Evolutionary conservation across 2,113 vertebrate genomes (phyloP), one percentile per base, ranked within the genome.

Genomic region (Nothobranchius furzeri): DNA sequence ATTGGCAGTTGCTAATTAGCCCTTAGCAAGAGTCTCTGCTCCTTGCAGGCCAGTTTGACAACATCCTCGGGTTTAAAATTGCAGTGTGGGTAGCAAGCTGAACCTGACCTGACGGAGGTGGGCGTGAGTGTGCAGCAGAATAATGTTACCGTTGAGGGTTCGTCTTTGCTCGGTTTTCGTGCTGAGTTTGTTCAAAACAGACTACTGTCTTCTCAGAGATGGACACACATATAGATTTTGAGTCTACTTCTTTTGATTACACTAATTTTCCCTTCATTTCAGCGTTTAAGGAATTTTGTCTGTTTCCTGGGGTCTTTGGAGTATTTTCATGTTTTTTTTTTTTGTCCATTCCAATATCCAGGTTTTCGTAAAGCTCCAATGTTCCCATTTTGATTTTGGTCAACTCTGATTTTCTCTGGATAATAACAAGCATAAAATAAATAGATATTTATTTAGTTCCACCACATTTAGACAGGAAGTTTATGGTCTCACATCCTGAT

Each of bases 71-170:
- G 66, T 53, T 52, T 49, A 11, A 75, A 78, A 82, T 56, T 57
- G 17, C 42, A 61, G 53, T 45, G 61, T 75, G 12, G 37, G 53
- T 14, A 68, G 51, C 64, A 47, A 54, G 15, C 14, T 65, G 60
- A 76, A 62, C 11, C 52, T 59, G 65, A 76, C 46, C 48, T 4
- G 7, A 50, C 15, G 49, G 59, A 73, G 76, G n/a, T 73, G 65
- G 70, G 14, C 0, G 3, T 43, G 53, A 75, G 43, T 24, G 60
- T 53, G 40, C 46, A 25, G 51, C 52, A 68, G 49, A 24, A 24
- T 20, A 24, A 47, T 47, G 43, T 59, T 11, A 12, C 10, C 10
- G 30, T 64, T 36, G 51, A 50, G 53, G 64, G 9, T 51, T 42
- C n/a, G 42, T 24, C 14, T 43, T 51, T 45, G 36, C 56, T 2